Evolutionary conservation across 2,113 vertebrate genomes (phyloP).

Genomic region (Sterrhoptilus dennistouni): DNA sequence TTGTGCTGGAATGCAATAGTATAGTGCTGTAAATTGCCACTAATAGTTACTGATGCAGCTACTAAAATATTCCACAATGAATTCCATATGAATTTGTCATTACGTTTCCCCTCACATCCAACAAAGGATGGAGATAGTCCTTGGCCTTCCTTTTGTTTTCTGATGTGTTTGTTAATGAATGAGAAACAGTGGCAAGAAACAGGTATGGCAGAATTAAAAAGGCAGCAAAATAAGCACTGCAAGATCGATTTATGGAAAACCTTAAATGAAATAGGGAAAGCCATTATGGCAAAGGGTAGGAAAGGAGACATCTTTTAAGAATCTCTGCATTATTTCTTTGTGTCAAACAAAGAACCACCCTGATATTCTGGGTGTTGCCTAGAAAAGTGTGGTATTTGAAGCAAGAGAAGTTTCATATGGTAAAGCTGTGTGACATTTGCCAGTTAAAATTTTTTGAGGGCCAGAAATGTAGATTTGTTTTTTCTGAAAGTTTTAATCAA

Average conservation of each 20-base stretch:
- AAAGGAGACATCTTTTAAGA: not conserved
- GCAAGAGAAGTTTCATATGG: not conserved
- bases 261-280: not conserved
- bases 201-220: not conserved
- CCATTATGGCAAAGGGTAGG: not conserved
- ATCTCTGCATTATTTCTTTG: not conserved
- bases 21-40: not conserved
- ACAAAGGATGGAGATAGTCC: not conserved
- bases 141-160: not conserved
- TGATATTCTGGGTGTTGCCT: not conserved
- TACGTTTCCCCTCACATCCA: not conserved
- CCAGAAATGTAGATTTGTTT: not conserved
- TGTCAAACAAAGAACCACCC: not conserved
- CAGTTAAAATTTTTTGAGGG: not conserved
- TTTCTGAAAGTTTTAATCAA: not conserved
- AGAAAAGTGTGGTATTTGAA: not conserved
- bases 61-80: not conserved
- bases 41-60: not conserved
- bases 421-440: not conserved
- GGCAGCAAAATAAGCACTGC: not conserved
- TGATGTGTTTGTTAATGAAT: not conserved
- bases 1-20: not conserved
- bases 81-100: not conserved
- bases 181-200: not conserved
- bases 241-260: not conserved